Evolutionary conservation across 2,113 vertebrate species (phyloP).

Genomic region (Ptilorrhoa leucosticta): DNA sequence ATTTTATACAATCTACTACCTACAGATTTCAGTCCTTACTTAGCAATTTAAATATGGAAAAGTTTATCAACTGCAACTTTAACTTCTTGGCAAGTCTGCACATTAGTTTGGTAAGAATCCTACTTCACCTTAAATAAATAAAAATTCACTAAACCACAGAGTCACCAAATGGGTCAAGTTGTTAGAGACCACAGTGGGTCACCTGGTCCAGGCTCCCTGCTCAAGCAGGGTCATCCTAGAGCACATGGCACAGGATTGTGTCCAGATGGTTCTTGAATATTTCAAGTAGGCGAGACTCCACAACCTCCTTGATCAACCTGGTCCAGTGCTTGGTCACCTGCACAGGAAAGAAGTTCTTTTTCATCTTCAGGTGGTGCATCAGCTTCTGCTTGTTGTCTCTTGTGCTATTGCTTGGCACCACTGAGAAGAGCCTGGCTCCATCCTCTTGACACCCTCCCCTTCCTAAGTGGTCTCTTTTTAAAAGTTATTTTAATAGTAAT

Average conservation of each 20-base stretch:
- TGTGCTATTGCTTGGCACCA: background rate
- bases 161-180: background rate
- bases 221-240: background rate
- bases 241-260: background rate
- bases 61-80: background rate
- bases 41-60: background rate
- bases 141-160: background rate
- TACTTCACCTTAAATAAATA: background rate
- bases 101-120: background rate
- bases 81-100: background rate
- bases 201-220: background rate
- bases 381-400: background rate
- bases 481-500: background rate
- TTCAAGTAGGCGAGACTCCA: background rate
- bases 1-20: background rate
- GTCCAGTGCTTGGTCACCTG: background rate
- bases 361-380: background rate
- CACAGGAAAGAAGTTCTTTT: background rate
- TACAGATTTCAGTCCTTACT: background rate
- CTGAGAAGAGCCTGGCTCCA: background rate
- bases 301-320: background rate
- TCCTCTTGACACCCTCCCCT: background rate
- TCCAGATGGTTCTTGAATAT: background rate
- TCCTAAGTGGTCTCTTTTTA: background rate
- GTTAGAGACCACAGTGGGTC: background rate